These are phyloP conservation scores for Natrix natrix DNA, from an alignment of 2,797 vertebrate genomes.

Conservation along the genomic window DNA sequence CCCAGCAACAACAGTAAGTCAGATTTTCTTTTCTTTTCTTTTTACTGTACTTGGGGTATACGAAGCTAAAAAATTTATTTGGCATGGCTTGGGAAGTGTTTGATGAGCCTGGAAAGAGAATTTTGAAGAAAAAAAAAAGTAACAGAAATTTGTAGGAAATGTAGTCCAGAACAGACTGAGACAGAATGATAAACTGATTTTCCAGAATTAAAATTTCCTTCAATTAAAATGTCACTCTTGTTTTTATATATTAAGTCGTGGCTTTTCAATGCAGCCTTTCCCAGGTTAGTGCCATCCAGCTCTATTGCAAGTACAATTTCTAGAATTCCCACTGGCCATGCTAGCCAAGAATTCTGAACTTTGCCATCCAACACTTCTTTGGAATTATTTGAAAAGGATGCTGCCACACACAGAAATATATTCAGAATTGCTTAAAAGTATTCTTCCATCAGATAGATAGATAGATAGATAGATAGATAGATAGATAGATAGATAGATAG, in stretches of 20 bases:
- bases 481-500: too few relatives aligned
- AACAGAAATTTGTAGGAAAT: background rate
- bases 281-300: background rate
- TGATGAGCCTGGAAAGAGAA: background rate
- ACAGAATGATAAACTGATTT: background rate
- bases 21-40: background rate
- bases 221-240: background rate
- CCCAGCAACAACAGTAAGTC: constrained; percentile 93
- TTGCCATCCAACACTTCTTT: background rate
- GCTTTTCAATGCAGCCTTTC: background rate
- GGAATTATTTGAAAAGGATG: background rate
- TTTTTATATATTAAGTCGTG: background rate
- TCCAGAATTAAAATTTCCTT: background rate
- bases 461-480: too few relatives aligned
- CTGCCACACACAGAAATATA: background rate
- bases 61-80: background rate
- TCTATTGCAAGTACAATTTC: background rate
- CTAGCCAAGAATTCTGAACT: background rate
- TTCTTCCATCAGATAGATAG: too few relatives aligned
- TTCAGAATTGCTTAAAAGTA: background rate
- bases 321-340: background rate
- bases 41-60: background rate
- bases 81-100: background rate
- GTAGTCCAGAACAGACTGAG: background rate
- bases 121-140: too few relatives aligned